Conservation (phyloP, 2,888 invertebrate species). For the Dioctria rufipes region DNA sequence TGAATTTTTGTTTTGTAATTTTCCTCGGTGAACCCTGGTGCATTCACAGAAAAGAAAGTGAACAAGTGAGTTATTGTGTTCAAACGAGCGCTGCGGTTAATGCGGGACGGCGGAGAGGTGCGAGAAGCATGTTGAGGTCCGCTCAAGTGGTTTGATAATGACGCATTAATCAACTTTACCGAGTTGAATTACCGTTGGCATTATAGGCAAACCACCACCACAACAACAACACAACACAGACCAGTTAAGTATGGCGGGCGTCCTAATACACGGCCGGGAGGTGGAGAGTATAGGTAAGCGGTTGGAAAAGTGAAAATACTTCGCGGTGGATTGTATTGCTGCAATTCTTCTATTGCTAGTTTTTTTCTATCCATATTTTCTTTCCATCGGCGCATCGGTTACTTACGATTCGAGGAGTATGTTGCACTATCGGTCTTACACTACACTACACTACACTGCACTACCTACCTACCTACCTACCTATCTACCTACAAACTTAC, state of each 20-base stretch:
- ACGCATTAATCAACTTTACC: conserved; percentile 45
- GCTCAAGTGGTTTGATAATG: conserved; percentile 46
- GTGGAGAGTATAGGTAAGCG: neutral
- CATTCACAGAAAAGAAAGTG: conserved; percentile 46
- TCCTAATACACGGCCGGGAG: too few species aligned
- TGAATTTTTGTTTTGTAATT: conserved; percentile 40
- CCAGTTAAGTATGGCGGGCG: neutral
- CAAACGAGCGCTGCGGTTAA: conserved; percentile 24
- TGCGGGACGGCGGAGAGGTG: neutral
- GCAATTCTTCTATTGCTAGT: neutral
- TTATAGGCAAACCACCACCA: conserved; percentile 7
- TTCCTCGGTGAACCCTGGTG: conserved; percentile 28
- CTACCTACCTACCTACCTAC: too few species aligned
- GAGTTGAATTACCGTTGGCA: conserved; percentile 41
- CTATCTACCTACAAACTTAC: too few species aligned
- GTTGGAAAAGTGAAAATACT: conserved; percentile 48
- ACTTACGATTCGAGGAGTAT: neutral
- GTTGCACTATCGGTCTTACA: conserved; percentile 18
- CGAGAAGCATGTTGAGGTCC: conserved; percentile 19
- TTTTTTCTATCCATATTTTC: conserved; percentile 19
- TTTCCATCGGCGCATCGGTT: conserved; percentile 25
- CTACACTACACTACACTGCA: neutral
- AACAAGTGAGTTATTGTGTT: conserved; percentile 51
- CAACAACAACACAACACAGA: neutral
- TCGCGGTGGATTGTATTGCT: conserved; percentile 15